phyloP scores from a whole-genome alignment of 2,113 vertebrate genomes.

The Chelonoidis abingdonii region DNA sequence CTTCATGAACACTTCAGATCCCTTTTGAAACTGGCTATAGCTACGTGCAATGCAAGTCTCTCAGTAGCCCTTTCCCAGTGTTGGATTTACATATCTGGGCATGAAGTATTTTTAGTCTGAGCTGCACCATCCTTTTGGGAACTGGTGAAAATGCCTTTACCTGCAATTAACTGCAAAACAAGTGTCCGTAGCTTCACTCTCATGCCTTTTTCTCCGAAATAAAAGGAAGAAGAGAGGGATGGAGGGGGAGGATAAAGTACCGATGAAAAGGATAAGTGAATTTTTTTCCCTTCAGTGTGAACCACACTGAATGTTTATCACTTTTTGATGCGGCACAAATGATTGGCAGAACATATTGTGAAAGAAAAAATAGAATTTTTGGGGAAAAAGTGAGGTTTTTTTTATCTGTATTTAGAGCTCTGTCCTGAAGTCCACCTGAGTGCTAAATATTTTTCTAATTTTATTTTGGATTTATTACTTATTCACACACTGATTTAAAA shows the following conservation, averaged over 20 bases:
- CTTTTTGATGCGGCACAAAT: constrained; percentile 33
- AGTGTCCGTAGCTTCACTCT: constrained; percentile 25
- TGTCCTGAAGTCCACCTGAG: neutral
- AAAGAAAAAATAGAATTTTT: neutral
- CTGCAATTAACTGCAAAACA: constrained; percentile 50
- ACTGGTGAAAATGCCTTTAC: constrained; percentile 19
- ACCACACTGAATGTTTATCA: neutral
- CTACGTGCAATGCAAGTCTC: neutral
- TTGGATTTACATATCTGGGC: neutral
- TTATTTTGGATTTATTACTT: neutral
- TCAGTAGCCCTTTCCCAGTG: neutral
- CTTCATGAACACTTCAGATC: neutral
- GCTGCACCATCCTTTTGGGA: constrained; percentile 2
- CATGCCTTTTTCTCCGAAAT: constrained; percentile 1
- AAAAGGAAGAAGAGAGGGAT: constrained; percentile 10
- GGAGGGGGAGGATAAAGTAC: constrained; percentile 28
- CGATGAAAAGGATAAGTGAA: neutral
- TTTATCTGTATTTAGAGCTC: neutral
- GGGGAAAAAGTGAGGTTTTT: neutral
- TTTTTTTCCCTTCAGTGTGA: neutral
- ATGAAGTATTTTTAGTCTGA: neutral
- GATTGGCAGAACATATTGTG: neutral
- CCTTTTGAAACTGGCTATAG: constrained; percentile 5
- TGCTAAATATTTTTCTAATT: neutral
- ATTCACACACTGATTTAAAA: neutral